Evolutionary conservation across 2,797 vertebrate species (phyloP).

Genomic region (Cyprinodon diabolis): DNA sequence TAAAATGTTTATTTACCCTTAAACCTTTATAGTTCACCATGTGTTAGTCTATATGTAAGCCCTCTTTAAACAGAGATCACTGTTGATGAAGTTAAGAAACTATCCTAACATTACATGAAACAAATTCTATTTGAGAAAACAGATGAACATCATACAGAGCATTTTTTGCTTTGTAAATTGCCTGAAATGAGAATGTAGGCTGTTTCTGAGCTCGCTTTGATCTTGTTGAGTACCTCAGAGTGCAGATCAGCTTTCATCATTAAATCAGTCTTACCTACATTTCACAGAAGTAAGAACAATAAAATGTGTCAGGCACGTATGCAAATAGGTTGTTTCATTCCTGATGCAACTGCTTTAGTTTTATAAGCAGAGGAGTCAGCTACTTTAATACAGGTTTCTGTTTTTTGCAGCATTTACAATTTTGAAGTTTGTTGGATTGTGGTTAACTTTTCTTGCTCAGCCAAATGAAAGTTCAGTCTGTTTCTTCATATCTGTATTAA

Average conservation of each 20-base stretch:
- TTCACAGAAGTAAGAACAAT: constrained; percentile 17
- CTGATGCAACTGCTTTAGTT: constrained; percentile 14
- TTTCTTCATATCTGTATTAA: neutral
- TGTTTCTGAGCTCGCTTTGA: constrained; percentile 56
- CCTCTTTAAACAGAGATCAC: too few relatives aligned
- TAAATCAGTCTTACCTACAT: constrained; percentile 32
- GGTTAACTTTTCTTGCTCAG: neutral
- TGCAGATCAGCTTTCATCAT: constrained; percentile 48
- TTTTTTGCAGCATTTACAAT: neutral
- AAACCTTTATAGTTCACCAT: too few relatives aligned
- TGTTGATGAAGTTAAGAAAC: neutral
- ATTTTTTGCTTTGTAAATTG: neutral
- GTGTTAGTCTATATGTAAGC: too few relatives aligned
- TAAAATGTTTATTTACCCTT: too few relatives aligned
- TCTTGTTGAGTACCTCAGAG: constrained; percentile 36
- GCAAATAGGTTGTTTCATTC: constrained; percentile 14
- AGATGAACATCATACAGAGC: neutral
- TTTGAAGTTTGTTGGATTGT: neutral
- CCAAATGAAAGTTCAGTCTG: neutral
- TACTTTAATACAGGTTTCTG: neutral
- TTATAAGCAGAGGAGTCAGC: neutral
- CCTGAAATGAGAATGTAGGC: constrained; percentile 40
- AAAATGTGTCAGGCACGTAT: neutral
- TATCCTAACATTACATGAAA: neutral
- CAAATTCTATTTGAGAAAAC: neutral